These are phyloP conservation scores for Oophaga sylvatica DNA, from an alignment of 2,797 vertebrate genomes.

Conservation along the genomic window DNA sequence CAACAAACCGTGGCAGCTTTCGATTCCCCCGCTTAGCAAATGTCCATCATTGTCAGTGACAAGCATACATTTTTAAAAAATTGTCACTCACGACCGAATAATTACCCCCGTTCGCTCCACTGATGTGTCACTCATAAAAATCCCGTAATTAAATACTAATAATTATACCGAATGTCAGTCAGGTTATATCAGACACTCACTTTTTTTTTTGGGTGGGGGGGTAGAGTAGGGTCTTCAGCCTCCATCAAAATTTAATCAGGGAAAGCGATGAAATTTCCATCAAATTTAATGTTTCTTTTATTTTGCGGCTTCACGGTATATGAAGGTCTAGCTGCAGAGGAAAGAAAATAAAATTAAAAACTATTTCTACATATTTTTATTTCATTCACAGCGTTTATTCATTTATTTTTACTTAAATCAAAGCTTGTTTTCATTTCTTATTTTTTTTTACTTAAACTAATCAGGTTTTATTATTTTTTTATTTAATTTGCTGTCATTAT, in stretches of 20 bases:
- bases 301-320: conserved; percentile 56
- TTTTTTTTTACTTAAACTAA: too few species aligned
- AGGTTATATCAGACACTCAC: conserved; percentile 58
- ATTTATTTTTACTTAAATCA: too few species aligned
- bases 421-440: too few species aligned
- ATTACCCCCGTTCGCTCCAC: conserved; percentile 58
- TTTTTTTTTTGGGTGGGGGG: neutral
- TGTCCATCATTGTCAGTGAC: conserved; percentile 62
- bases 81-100: conserved; percentile 63
- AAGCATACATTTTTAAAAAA: conserved; percentile 63
- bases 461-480: too few species aligned
- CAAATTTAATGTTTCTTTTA: conserved; percentile 55
- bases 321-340: conserved; percentile 44
- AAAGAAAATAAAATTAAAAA: conserved; percentile 20
- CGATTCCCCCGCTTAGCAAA: conserved; percentile 56
- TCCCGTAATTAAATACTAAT: conserved; percentile 59
- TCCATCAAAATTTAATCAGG: conserved; percentile 62
- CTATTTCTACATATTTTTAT: too few species aligned
- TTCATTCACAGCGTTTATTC: too few species aligned
- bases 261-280: conserved; percentile 41
- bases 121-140: conserved; percentile 62
- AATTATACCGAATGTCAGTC: conserved; percentile 60
- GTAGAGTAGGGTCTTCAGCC: conserved; percentile 57
- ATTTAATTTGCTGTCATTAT: too few species aligned
- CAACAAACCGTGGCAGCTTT: conserved; percentile 61